Conservation (phyloP, 2,888 invertebrate genomes). For the Heliconius erato region DNA sequence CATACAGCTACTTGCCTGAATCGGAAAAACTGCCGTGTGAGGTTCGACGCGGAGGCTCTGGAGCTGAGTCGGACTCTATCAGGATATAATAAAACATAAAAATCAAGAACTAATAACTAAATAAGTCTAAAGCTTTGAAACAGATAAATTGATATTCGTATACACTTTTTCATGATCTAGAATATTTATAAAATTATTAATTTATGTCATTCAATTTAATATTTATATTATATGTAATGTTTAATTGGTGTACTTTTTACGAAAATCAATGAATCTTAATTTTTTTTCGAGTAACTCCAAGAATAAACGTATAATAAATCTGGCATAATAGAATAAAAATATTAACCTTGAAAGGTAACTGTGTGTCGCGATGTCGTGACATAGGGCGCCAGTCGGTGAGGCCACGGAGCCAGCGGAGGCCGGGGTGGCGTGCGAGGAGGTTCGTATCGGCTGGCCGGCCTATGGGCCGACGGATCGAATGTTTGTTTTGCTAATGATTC, state of each 20-base stretch:
- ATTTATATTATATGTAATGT: neutral
- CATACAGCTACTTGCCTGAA: slow-evolving; percentile 79
- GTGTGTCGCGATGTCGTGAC: slow-evolving; percentile 87
- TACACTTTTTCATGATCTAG: neutral
- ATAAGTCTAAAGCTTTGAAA: slow-evolving; percentile 59
- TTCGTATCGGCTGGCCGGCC: slow-evolving; percentile 91
- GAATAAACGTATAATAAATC: slow-evolving; percentile 66
- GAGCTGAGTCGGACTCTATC: slow-evolving; percentile 87
- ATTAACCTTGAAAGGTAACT: slow-evolving; percentile 91
- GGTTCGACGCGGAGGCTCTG: slow-evolving; percentile 88
- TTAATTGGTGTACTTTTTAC: neutral
- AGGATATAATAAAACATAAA: slow-evolving; percentile 74
- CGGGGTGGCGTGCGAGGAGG: slow-evolving; percentile 87
- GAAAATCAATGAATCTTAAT: slow-evolving; percentile 41
- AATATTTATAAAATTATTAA: neutral
- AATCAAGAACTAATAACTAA: slow-evolving; percentile 60
- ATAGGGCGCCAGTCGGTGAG: slow-evolving; percentile 75
- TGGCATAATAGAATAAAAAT: slow-evolving; percentile 54
- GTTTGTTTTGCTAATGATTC: slow-evolving; percentile 87
- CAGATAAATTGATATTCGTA: slow-evolving; percentile 47
- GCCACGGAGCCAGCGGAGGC: slow-evolving; percentile 80
- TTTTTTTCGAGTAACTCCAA: slow-evolving; percentile 70
- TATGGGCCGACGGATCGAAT: slow-evolving; percentile 91
- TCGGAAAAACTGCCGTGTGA: slow-evolving; percentile 84
- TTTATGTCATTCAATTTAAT: neutral